Percentiles rank a stretch among this genome's conserved stretches.
phyloP scores from a whole-genome alignment of 2,113 vertebrate species.

The Pelusios castaneus region DNA sequence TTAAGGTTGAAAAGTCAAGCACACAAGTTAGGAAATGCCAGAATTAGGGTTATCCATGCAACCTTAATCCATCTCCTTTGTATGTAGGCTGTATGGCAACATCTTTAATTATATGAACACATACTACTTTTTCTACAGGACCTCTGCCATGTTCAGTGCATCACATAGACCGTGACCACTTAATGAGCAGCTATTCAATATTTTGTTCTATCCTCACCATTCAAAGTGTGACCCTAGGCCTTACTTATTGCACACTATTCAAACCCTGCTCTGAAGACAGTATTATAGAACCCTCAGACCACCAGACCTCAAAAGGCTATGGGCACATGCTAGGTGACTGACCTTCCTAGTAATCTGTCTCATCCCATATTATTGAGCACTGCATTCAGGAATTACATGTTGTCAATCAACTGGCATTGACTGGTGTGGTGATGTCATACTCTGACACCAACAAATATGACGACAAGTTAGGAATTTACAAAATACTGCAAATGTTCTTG shows the following conservation, averaged over 20 bases:
- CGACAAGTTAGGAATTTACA: not conserved
- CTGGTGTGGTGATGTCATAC: not conserved
- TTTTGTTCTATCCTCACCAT: not conserved
- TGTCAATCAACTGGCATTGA: conserved; percentile 45
- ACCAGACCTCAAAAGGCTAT: conserved; percentile 13
- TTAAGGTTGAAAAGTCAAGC: not conserved
- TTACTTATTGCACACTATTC: not conserved
- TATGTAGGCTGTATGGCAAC: not conserved
- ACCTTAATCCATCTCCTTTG: not conserved
- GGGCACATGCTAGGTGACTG: conserved; percentile 48
- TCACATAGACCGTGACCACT: not conserved
- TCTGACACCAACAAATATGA: conserved; percentile 23
- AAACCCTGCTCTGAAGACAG: not conserved
- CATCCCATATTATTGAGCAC: not conserved
- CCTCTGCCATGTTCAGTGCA: not conserved
- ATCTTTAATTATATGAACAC: not conserved
- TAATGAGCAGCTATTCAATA: conserved; percentile 54
- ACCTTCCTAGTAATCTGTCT: conserved; percentile 17
- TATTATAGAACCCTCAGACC: conserved; percentile 11
- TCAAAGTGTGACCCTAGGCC: not conserved
- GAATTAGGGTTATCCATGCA: not conserved
- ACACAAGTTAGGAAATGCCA: not conserved
- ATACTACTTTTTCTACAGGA: not conserved
- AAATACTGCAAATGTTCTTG: conserved; percentile 1
- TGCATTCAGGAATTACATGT: conserved; percentile 22